phyloP scores from a whole-genome alignment of 2,797 vertebrate genomes.

The Apogon talboti region DNA sequence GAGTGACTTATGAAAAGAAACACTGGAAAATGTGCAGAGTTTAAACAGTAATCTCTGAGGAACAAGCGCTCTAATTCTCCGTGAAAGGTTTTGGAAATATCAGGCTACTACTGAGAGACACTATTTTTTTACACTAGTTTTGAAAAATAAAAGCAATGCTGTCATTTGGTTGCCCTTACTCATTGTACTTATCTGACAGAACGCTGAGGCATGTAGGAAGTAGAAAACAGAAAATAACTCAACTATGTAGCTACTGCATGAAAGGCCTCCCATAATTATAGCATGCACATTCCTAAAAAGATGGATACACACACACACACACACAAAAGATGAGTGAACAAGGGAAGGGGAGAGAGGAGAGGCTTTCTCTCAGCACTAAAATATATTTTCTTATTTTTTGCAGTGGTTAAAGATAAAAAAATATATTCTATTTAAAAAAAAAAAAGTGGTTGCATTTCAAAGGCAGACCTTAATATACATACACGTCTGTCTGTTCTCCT shows the following conservation, averaged over 20 bases:
- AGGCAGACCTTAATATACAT: too few species aligned
- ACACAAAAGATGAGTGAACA: slow-evolving; percentile 46
- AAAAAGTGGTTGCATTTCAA: slow-evolving; percentile 36
- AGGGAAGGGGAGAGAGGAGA: slow-evolving; percentile 30
- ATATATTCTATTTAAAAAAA: slow-evolving; percentile 45
- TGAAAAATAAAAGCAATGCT: slow-evolving; percentile 44
- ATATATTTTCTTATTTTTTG: slow-evolving; percentile 65
- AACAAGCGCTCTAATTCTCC: slow-evolving; percentile 43
- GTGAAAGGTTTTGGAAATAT: slow-evolving; percentile 59
- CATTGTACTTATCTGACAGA: slow-evolving; percentile 56
- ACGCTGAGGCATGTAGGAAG: slow-evolving; percentile 49
- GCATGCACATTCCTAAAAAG: slow-evolving; percentile 67
- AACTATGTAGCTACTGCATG: slow-evolving; percentile 65
- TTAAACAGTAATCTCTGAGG: slow-evolving; percentile 58
- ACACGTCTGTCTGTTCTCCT: slow-evolving; percentile 49
- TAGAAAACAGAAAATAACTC: slow-evolving; percentile 69
- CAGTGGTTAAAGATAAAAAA: slow-evolving; percentile 61
- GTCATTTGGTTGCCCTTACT: slow-evolving; percentile 37
- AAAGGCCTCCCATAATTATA: slow-evolving; percentile 72
- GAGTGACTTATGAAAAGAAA: slow-evolving; percentile 73
- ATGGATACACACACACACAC: slow-evolving; percentile 38
- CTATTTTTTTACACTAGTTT: slow-evolving; percentile 14
- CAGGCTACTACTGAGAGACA: slow-evolving; percentile 26
- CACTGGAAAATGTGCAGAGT: slow-evolving; percentile 64
- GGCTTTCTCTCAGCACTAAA: slow-evolving; percentile 48